Evolutionary conservation across 2,113 vertebrate genomes (phyloP), one percentile per base, ranked within the genome.

Genomic region (Galemys pyrenaicus): DNA sequence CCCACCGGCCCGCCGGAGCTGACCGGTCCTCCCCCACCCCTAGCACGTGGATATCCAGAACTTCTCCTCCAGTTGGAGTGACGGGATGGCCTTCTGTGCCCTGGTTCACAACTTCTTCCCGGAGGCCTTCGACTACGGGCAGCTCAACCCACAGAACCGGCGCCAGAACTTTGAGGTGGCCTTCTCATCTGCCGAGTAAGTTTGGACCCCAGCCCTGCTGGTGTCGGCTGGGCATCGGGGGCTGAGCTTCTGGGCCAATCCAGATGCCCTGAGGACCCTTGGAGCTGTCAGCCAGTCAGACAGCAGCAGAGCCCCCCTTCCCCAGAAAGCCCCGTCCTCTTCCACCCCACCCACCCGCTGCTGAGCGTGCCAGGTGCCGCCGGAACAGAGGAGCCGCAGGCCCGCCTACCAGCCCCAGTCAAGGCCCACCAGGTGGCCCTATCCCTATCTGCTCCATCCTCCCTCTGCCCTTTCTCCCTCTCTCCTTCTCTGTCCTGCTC

Each of bases 101-200:
- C 98, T 99, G 93, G 99, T 99, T 64, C 99, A 99, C 98, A 99
- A 99, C 96, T 99, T 99, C 98, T 99, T 99, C 95, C 99, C 99
- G 0, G 99, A 99, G 1, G 99, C 99, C 0, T 99, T 99, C 68
- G 99, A 99, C 98, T 99, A 99, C 92, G 97, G 98, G 84, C 98
- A 99, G 75, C 98, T 99, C 81, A 99, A 98, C 0, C 99, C 99
- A 12, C 99, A 98, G 98, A 99, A 99, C 97, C 99, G 99, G 88
- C 98, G 99, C 92, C 99, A 99, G 85, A 99, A 99, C 98, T 99
- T 99, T 0, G 99, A 99, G 97, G 98, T 99, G 98, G 99, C 99
- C 95, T 99, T 99, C 98, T 99, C 98, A 51, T 98, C 98, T 0
- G 99, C 99, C 95, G 99, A 99, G 99, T 99, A 99, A 87, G 99